Percentiles rank a stretch among this genome's conserved stretches.
Evolutionary conservation across 2,888 invertebrate genomes (phyloP).

Genomic region (Zelleria hepariella): DNA sequence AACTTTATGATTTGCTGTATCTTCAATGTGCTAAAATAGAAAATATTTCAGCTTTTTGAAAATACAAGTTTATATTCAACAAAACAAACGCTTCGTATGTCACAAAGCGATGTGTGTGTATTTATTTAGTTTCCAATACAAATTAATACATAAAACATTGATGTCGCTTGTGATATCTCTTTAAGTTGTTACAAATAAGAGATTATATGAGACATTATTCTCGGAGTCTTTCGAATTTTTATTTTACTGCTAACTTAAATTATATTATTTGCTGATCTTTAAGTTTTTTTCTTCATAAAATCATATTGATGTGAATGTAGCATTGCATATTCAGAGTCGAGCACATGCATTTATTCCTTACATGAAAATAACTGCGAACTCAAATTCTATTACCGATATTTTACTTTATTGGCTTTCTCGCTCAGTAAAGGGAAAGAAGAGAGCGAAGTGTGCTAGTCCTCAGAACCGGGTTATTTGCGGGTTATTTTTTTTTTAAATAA

Average conservation of each 20-base stretch:
- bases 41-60: neutral
- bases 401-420: too few species aligned
- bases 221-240: constrained; percentile 37
- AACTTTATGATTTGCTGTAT: constrained; percentile 4
- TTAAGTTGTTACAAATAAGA: constrained; percentile 54
- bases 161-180: constrained; percentile 44
- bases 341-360: neutral
- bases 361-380: neutral
- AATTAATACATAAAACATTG: constrained; percentile 15
- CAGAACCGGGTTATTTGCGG: too few species aligned
- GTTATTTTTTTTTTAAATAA: too few species aligned
- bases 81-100: constrained; percentile 21
- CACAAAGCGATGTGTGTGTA: constrained; percentile 23
- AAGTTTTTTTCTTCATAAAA: neutral
- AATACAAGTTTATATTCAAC: neutral
- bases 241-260: neutral
- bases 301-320: neutral
- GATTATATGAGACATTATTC: constrained; percentile 59
- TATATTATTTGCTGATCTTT: constrained; percentile 19
- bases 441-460: too few species aligned
- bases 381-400: too few species aligned
- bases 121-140: constrained; percentile 4
- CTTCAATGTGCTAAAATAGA: neutral
- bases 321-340: neutral
- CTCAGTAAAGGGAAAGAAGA: too few species aligned